Evolutionary conservation across 1,140 invertebrate genomes (phyloP), one percentile per base, ranked within the genome.

Genomic region (Teleopsis dalmanni): DNA sequence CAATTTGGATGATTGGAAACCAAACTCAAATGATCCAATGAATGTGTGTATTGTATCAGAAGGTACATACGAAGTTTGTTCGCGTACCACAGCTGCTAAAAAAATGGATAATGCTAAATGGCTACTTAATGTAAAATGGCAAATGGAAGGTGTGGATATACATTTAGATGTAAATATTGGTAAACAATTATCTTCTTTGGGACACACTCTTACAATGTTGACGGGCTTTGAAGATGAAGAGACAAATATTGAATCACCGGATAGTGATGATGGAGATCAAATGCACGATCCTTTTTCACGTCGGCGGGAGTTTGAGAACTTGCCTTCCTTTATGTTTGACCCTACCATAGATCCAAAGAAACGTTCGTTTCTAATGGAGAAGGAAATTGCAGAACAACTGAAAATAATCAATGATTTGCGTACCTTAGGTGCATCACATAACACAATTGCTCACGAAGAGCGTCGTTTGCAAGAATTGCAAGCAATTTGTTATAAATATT

Each of bases 81-180:
- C 91, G 51, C 77, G 88, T 51, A 96, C 93, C 3, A 81, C 88
- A 26, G 85, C 87, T 5, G 83, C 85, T 27, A 86, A 85, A 62
- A 83, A 80, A 61, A 62, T 60, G 79, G 91, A 92, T 72, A 97
- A 96, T 74, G 94, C 95, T 3, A 98, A 98, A 72, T 98, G 95
- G 96, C 83, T 98, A 54, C 73, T 99, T 22, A 98, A 97, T 71
- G 91, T 98, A 1, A 87, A 92, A 54, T 98, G 95, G 93, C 87
- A 97, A 74, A 99, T 99, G 96, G 91, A 98, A 75, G 96, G 96
- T 46, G 92, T 98, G 14, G 94, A 97, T 63, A 94, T 97, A 48
- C 91, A 98, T 71, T 74, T 98, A 37, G 94, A 98, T 70, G 90
- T 93, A 0, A 94, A 88, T 65, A 91, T 98, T 21, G 95, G 96